Base-by-base conservation (phyloP, 2,797 vertebrate species). In the Adrianichthys oophorus region DNA sequence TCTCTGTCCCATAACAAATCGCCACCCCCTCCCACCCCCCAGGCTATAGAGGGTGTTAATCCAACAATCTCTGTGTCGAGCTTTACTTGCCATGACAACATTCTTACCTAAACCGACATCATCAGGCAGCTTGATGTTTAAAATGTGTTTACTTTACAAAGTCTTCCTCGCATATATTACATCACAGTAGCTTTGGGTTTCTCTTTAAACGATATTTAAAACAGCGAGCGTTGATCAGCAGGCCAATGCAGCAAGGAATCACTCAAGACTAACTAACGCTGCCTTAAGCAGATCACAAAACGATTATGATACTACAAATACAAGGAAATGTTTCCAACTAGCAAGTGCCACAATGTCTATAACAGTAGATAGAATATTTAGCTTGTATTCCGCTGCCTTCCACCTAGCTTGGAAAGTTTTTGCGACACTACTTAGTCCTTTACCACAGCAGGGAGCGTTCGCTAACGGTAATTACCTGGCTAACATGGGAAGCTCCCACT, bases 31-130 rank as follows among this genome's bases (percentile, higher is more conserved):
- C 19, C 57, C 63, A 55, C 59, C 24, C 50, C 59, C 44, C 43
- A 44, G 52, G 82, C 74, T 68, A 79, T 78, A 85, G 85, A 79
- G 75, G 73, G 72, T 74, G 82, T 83, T 89, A 91, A 90, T 90
- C 87, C 87, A 64, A 72, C 86, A 88, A 87, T 85, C 83, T 84
- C 80, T 64, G 48, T 54, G 62, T 80, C 65, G 40, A 81, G 72
- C 72, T 51, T 47, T 64, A 63, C 4, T 62, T 67, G 72, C 76
- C 74, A 68, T 80, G 68, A 57, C 68, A 69, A 76, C 79, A 69
- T 60, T 76, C n/a, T 55, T 60, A 61, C 48, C 60, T 48, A 57
- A 69, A 51, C 45, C 26, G 32, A 37, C 32, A 37, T 13, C 10
- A 13, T 37, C 10, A 37, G 50, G 56, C 74, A 13, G 17, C 15